Evolutionary conservation across 2,888 invertebrate species (phyloP), one percentile per base, ranked within the genome.

Genomic region (Polydrusus pterygomalis): DNA sequence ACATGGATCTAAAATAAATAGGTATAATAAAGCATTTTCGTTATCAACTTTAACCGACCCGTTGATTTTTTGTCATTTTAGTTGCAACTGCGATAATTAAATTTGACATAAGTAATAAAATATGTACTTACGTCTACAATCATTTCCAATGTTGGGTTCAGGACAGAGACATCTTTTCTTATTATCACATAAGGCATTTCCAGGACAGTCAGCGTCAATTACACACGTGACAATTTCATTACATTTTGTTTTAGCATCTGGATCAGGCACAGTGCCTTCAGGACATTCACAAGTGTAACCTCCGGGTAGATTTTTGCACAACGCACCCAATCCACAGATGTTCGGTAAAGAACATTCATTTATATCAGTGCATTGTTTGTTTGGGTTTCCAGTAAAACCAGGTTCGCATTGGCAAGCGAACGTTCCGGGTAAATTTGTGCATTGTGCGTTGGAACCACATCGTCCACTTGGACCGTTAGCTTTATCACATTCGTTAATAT

Each of bases 401-500:
- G 93, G 91, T 62, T 94, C 94, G 83, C 97, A 97, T 73, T 92
- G 91, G 82, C 97, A 97, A 47, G 89, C 90, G 83, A 92, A 97
- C 79, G 93, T 92, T 69, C 97, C 97, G 3, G 93, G 92, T 6
- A 91, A 90, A 83, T 97, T 97, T 13, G 92, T 91, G 84, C 97
- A 97, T 10, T 91, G 88, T 8, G 97, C 94, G 83, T 96, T 94
- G 78, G 90, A 89, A n/a, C 96, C 97, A 86, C 97, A 97, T 80
- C 93, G 91, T 65, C 96, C 96, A 62, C 91, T 93, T 0, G 93
- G 93, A 34, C 95, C 95, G 79, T 94, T 91, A 20, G 91, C 88
- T 67, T 90, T 87, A 84, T 96, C 95, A 85, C 98, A 98, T 89
- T 98, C 98, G 86, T 98, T 92, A 79, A 98, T 93, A 88, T 98